Evolutionary conservation across 2,888 invertebrate species (phyloP).

Genomic region (Frankliniella intonsa): DNA sequence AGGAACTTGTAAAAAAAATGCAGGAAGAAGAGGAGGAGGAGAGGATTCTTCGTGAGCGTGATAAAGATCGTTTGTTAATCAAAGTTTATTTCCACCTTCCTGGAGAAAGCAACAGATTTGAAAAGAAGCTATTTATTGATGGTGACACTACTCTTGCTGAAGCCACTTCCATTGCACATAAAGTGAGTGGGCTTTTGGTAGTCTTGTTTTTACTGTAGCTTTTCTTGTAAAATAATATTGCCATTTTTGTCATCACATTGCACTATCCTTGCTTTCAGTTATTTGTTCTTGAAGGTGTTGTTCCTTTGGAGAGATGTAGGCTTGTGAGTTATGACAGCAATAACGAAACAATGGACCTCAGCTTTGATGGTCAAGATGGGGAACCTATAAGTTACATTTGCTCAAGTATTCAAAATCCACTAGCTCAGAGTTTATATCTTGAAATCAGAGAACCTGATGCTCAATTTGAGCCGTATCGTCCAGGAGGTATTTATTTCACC

Average conservation of each 20-base stretch:
- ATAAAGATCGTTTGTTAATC: conserved; percentile 59
- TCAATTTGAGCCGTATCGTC: conserved; percentile 58
- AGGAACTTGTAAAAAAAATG: conserved; percentile 59
- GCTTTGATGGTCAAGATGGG: conserved; percentile 58
- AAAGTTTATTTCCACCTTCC: conserved; percentile 63
- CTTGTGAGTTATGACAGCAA: conserved; percentile 64
- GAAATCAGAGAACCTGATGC: conserved; percentile 59
- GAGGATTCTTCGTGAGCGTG: conserved; percentile 54
- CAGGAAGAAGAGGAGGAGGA: conserved; percentile 63
- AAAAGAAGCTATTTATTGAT: conserved; percentile 56
- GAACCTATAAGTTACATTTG: conserved; percentile 49
- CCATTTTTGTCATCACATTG: no score
- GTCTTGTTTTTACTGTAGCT: neutral
- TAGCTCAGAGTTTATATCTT: conserved; percentile 58
- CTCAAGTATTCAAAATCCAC: conserved; percentile 48
- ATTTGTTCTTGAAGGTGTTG: conserved; percentile 55
- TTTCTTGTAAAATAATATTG: neutral
- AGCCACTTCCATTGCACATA: conserved; percentile 56
- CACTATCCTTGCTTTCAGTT: conserved; percentile 43
- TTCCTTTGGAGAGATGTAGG: conserved; percentile 62
- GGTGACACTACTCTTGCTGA: conserved; percentile 57
- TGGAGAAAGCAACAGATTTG: conserved; percentile 50
- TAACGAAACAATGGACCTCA: conserved; percentile 59
- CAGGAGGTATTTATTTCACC: conserved; percentile 51
- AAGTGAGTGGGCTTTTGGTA: conserved; percentile 43